Base-by-base conservation (phyloP, 35 echinoderm and acorn worm genomes). In the Strongylocentrotus purpuratus region DNA sequence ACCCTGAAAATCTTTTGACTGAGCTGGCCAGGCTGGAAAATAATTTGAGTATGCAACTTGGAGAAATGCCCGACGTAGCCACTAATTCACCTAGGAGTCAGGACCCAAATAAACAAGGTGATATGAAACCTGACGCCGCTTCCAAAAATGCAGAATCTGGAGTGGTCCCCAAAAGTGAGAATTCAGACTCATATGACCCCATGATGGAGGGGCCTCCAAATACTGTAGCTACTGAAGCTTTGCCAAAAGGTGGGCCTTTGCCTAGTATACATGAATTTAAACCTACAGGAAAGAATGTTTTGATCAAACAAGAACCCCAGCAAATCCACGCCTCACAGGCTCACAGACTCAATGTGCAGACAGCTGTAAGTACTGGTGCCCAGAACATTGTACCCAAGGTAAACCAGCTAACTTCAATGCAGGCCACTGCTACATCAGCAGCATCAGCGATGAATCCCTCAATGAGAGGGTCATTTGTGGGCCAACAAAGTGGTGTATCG, bases 141-240 rank as follows among this genome's bases (percentile, higher is more conserved):
- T 31, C 31, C n/a, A 93, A 31, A 31, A 93, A 58, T 17, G 13
- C 45, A 9, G 91, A 93, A 33, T 46, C 17, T 31, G 47, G 17
- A 31, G 47, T 95, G 87, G 94, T 88, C 31, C 9, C 45, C 7
- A 95, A 95, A 90, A 31, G 45, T 59, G 87, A 95, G 50, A 90
- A 78, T 90, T 46, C 45, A 91, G 86, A 96, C 31, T 87, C 87
- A 7, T 96, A 94, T 94, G 96, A 96, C 92, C 96, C 96, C 2
- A 96, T 94, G 86, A 96, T 96, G 96, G 91, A 71, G 45, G 96
- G 93, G 9, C 96, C 96, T 18, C 96, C 96, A 78, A 96, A 96
- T 46, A 96, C 96, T 89, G 96, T 96, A 31, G 96, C 96, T 93
- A 96, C 96, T 5, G 96, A 96, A 70, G 96, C 96, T 6, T 14